Evolutionary conservation across 2,797 vertebrate genomes (phyloP).

Genomic region (Sciurus carolinensis): DNA sequence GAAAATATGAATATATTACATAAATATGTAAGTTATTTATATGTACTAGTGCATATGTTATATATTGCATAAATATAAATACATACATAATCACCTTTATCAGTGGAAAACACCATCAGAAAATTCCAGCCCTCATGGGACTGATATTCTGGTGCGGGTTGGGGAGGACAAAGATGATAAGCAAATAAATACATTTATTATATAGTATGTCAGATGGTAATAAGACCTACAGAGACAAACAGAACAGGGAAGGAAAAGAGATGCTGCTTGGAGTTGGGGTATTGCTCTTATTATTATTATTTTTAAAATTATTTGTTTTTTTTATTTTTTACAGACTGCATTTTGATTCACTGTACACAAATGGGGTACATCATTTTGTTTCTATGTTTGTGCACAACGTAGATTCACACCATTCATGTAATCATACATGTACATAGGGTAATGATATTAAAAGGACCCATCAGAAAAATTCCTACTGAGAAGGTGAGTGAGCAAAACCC

Average conservation of each 20-base stretch:
- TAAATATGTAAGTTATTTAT: too few relatives aligned
- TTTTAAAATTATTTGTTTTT: too few relatives aligned
- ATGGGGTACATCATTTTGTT: too few relatives aligned
- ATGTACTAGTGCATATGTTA: too few relatives aligned
- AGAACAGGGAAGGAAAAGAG: neutral
- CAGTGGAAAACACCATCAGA: neutral
- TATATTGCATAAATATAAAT: too few relatives aligned
- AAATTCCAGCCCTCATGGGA: neutral
- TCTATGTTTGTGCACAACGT: too few relatives aligned
- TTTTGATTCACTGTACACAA: too few relatives aligned
- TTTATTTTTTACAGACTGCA: too few relatives aligned
- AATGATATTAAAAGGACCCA: neutral
- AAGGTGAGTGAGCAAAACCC: neutral
- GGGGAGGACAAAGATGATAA: neutral
- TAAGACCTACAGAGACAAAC: neutral
- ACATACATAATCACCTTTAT: neutral
- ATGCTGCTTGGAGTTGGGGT: neutral
- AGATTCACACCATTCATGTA: too few relatives aligned
- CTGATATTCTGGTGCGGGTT: neutral
- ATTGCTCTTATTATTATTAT: too few relatives aligned
- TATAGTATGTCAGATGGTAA: neutral
- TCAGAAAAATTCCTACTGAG: neutral
- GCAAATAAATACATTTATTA: neutral
- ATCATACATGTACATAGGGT: too few relatives aligned
- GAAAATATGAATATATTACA: neutral